Percentiles rank a stretch among this genome's conserved stretches.
Conservation (phyloP, 2,113 vertebrate species). For the Eurypyga helias region DNA sequence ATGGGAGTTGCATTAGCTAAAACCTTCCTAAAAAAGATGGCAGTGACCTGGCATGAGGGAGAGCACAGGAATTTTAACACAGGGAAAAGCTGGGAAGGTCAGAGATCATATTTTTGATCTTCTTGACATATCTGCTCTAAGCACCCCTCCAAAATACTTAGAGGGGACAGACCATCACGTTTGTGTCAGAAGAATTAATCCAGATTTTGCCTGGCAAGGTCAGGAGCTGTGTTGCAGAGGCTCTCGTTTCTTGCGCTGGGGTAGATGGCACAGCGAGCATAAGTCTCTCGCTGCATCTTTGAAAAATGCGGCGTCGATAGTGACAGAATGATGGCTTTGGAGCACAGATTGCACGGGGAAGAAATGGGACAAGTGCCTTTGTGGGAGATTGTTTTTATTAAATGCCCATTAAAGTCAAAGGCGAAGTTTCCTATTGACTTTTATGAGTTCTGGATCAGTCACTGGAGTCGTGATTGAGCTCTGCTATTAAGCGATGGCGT, state of each 20-base stretch:
- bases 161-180: rapidly evolving
- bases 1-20: background rate
- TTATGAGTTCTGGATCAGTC: background rate
- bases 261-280: rapidly evolving
- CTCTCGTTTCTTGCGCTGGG: background rate
- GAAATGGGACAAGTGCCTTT: background rate
- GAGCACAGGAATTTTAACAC: background rate
- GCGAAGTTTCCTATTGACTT: background rate
- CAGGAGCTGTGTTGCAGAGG: rapidly evolving
- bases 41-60: background rate
- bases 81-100: background rate
- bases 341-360: background rate
- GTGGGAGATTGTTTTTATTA: background rate
- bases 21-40: background rate
- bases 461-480: background rate
- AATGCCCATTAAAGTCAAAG: background rate
- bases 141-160: background rate
- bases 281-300: background rate
- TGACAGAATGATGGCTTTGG: background rate
- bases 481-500: background rate
- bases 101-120: background rate
- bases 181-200: background rate
- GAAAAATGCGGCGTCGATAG: background rate
- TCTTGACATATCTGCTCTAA: background rate
- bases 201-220: background rate